Conservation (phyloP, 2,797 vertebrate species). For the Platalea minor region DNA sequence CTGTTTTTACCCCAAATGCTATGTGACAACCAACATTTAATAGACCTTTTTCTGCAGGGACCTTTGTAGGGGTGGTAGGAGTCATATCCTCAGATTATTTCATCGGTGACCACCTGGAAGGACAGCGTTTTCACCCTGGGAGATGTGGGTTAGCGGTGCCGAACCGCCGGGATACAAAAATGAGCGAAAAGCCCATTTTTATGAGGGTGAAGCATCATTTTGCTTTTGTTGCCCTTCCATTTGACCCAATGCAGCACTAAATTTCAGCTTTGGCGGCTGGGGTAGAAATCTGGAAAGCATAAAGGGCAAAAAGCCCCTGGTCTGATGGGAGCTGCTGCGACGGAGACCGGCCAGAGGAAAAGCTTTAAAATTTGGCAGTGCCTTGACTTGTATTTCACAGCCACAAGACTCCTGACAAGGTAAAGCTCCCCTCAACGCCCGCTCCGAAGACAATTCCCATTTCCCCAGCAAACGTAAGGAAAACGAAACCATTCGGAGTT, state of each 20-base stretch:
- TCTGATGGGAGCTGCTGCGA: background rate
- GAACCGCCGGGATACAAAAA: background rate
- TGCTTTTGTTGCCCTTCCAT: background rate
- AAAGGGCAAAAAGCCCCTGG: background rate
- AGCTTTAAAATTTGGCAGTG: background rate
- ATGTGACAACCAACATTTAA: background rate
- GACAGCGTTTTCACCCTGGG: background rate
- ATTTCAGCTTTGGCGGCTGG: background rate
- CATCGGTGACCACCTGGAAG: background rate
- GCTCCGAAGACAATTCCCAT: background rate
- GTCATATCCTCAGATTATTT: background rate
- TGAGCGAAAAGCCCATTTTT: background rate
- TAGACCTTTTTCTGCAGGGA: background rate
- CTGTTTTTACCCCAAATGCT: background rate
- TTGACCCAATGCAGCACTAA: background rate
- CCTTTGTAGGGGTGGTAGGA: background rate
- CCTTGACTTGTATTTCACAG: background rate
- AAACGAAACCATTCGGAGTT: background rate
- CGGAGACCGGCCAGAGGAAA: rapidly evolving
- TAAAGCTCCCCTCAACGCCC: background rate
- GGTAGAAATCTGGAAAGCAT: background rate
- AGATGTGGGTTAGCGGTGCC: rapidly evolving
- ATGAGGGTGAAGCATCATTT: background rate
- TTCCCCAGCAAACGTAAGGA: background rate
- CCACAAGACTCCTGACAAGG: background rate